Conservation (phyloP, 2,113 vertebrate species). For the Chamaea fasciata region DNA sequence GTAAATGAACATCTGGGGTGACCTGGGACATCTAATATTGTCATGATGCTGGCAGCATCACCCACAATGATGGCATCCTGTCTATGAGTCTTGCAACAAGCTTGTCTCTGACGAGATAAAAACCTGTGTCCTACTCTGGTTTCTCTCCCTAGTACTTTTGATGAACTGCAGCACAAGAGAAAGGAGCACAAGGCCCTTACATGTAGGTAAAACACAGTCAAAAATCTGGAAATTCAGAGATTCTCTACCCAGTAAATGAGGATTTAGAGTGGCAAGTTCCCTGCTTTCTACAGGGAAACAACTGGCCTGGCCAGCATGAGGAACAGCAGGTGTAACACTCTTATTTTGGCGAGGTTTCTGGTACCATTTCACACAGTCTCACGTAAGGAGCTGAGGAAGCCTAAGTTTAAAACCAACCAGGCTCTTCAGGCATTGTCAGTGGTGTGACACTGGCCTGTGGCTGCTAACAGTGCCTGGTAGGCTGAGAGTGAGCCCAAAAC, state of each 20-base stretch:
- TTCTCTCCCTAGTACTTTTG: background rate
- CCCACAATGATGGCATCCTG: background rate
- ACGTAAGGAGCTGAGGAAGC: background rate
- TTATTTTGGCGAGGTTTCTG: background rate
- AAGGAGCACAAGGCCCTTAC: background rate
- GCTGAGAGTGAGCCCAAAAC: background rate
- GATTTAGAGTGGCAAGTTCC: background rate
- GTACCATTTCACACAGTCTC: background rate
- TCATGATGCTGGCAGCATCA: background rate
- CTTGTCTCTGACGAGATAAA: background rate
- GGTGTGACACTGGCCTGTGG: rapidly evolving
- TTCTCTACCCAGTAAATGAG: background rate
- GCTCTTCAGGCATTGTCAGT: background rate
- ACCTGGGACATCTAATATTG: background rate
- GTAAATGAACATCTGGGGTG: background rate
- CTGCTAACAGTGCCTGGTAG: rapidly evolving
- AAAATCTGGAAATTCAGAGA: background rate
- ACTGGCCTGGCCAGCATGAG: background rate
- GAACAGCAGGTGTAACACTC: background rate
- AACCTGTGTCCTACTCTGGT: background rate
- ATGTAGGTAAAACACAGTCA: background rate
- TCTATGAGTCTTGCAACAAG: background rate
- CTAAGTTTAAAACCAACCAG: background rate
- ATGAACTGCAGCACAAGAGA: background rate
- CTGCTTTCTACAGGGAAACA: background rate